Evolutionary conservation across 2,888 invertebrate genomes (phyloP), one percentile per base, ranked within the genome.

Genomic region (Fragum fragum): DNA sequence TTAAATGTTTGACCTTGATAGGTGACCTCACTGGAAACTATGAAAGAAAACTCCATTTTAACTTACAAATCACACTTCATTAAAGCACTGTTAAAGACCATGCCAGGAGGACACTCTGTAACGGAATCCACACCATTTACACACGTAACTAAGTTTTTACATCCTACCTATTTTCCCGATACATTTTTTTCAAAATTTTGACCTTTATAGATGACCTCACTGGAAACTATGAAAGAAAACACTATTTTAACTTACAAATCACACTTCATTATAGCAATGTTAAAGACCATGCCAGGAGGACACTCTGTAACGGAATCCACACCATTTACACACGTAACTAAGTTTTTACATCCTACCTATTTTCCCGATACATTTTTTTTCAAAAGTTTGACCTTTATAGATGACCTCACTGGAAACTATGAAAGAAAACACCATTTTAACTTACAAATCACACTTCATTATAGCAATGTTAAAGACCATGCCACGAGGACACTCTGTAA

Each of bases 291-390:
- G 18, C 66, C 57, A 7, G 16, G n/a, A 0, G 59, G 71, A 52
- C 86, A 86, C 32, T 83, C 75, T 7, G 47, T 14, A 7, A 68
- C 39, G 16, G 53, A 61, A 1, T 73, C 47, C 3, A 47, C 39
- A 21, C 78, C 73, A 42, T 76, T 73, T 14, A 23, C 29, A 68
- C 86, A 86, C 18, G 55, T 57, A 66, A 68, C 74, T 29, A 76
- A 83, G 6, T 61, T 71, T 69, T 81, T 83, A 53, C 86, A 86
- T 18, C 81, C 86, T 11, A 81, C 76, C 18, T 76, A n/a, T n/a
- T n/a, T n/a, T n/a, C n/a, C 73, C 36, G 7, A 14, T 39, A 39
- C 39, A 39, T 39, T 14, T 14, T 39, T 39, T 9, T 14, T 14
- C 39, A 39, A 39, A 39, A 39, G 39, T 14, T n/a, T n/a, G n/a